phyloP scores from a whole-genome alignment of 1,140 invertebrate species.

The Plutomurus gul region DNA sequence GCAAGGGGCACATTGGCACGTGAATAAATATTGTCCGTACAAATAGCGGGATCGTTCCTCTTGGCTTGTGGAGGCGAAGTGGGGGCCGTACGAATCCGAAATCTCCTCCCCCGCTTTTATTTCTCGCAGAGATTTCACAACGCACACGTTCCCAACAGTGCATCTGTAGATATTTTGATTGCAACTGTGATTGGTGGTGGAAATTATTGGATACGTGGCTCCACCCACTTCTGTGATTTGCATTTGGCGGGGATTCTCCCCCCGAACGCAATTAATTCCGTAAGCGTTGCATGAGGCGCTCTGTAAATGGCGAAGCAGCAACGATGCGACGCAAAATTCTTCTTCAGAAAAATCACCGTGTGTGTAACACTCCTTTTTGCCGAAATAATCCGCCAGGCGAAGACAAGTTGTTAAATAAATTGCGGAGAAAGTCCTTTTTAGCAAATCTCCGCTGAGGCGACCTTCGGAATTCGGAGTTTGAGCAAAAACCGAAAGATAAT shows the following conservation, averaged over 20 bases:
- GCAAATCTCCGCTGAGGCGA: slow-evolving; percentile 60
- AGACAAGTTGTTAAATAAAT: slow-evolving; percentile 64
- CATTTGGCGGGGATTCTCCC: slow-evolving; percentile 49
- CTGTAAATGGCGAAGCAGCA: slow-evolving; percentile 64
- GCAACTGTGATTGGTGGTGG: slow-evolving; percentile 65
- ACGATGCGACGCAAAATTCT: slow-evolving; percentile 58
- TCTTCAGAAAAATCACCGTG: background rate
- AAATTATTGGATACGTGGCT: slow-evolving; percentile 67
- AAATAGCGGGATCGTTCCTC: slow-evolving; percentile 59
- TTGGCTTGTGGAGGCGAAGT: slow-evolving; percentile 60
- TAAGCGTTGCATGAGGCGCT: slow-evolving; percentile 69
- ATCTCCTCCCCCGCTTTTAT: slow-evolving; percentile 63
- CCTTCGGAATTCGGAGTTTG: slow-evolving; percentile 61
- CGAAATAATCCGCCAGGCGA: slow-evolving; percentile 57
- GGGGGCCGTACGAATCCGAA: slow-evolving; percentile 67
- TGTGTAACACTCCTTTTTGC: background rate
- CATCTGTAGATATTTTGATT: slow-evolving; percentile 45
- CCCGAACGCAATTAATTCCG: slow-evolving; percentile 64
- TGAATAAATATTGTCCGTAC: slow-evolving; percentile 64
- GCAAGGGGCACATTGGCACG: slow-evolving; percentile 65
- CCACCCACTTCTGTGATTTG: slow-evolving; percentile 61
- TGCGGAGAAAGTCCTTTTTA: slow-evolving; percentile 61
- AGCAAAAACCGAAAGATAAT: slow-evolving; percentile 57
- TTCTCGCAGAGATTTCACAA: slow-evolving; percentile 61
- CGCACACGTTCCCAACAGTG: slow-evolving; percentile 56